phyloP scores from a whole-genome alignment of 1,140 invertebrate genomes.

The Diplogasteroides magnus region DNA sequence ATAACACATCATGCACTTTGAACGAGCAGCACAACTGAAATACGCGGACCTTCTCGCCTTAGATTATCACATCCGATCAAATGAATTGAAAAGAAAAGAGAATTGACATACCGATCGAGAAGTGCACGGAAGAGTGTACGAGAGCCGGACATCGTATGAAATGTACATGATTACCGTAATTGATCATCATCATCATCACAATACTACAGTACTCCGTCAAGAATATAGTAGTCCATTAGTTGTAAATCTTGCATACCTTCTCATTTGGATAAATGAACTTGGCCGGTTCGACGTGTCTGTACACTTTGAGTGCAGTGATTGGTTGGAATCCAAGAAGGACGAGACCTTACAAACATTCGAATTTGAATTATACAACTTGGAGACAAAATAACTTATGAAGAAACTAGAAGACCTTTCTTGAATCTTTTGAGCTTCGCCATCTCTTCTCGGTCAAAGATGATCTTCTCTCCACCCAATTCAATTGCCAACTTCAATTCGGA shows the following conservation, averaged over 20 bases:
- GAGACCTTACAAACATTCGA: background rate
- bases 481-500: conserved; percentile 5
- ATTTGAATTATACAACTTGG: too few relatives aligned
- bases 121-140: background rate
- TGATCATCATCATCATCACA: background rate
- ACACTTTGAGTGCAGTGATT: background rate
- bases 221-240: too few relatives aligned
- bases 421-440: background rate
- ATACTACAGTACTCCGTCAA: too few relatives aligned
- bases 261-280: conserved; percentile 11
- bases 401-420: conserved; percentile 1
- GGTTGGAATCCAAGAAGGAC: conserved; percentile 16
- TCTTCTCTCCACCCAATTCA: conserved; percentile 8
- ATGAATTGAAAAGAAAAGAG: background rate
- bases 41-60: background rate
- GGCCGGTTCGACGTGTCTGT: background rate
- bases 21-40: background rate
- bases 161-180: background rate
- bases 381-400: background rate
- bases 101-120: background rate
- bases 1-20: background rate
- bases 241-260: conserved; percentile 1
- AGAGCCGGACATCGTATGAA: background rate
- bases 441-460: background rate
- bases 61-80: background rate